phyloP scores from a whole-genome alignment of 2,113 vertebrate genomes.

The Chlamydotis undulata region DNA sequence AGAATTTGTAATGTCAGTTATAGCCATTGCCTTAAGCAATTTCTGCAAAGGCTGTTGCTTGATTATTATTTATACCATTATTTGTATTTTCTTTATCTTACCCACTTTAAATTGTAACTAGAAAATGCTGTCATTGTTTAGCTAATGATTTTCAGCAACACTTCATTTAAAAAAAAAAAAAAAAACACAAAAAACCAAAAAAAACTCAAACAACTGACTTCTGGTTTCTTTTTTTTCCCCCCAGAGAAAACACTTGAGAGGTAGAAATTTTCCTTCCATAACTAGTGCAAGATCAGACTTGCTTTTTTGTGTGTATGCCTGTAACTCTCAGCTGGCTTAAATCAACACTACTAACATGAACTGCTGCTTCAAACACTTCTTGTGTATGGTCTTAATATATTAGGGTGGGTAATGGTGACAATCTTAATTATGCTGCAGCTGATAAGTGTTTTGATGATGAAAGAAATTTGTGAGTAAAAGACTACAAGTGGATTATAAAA shows the following conservation, averaged over 20 bases:
- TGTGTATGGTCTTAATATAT: not conserved
- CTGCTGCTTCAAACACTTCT: not conserved
- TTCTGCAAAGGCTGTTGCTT: conserved; percentile 55
- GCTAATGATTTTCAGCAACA: not conserved
- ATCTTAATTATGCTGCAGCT: not conserved
- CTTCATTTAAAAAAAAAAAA: not conserved
- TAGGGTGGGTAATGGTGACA: not conserved
- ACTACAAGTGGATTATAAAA: not conserved
- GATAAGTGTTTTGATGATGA: not conserved
- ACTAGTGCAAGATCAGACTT: not conserved
- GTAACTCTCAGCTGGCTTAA: not conserved
- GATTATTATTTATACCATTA: conserved; percentile 37
- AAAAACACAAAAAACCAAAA: not conserved
- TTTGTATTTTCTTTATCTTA: conserved; percentile 50
- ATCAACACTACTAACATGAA: not conserved
- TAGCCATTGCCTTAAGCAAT: conserved; percentile 20
- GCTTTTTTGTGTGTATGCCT: not conserved
- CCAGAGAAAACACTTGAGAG: not conserved
- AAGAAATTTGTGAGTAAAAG: not conserved
- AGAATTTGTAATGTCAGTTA: not conserved
- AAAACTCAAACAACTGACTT: not conserved
- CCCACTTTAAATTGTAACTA: not conserved
- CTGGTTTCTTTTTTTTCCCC: not conserved
- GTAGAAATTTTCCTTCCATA: not conserved
- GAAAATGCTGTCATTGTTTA: not conserved